These are phyloP conservation scores for Pheosia tremula DNA, from an alignment of 2,888 invertebrate genomes.

Conservation along the genomic window DNA sequence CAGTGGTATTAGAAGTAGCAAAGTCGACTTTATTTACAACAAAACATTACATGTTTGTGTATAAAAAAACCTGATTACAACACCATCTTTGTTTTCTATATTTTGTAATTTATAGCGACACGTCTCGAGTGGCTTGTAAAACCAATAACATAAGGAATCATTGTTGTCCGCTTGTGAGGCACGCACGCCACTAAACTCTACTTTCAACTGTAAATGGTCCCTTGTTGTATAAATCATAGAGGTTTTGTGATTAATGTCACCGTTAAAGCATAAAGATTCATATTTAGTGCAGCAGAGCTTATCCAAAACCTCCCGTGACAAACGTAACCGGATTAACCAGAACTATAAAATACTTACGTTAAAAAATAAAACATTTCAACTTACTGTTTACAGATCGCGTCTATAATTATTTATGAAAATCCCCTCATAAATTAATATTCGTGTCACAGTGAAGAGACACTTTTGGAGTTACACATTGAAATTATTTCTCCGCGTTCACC, in stretches of 20 bases:
- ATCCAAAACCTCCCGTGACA: constrained; percentile 61
- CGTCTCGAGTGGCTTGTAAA: constrained; percentile 49
- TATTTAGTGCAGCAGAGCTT: constrained; percentile 73
- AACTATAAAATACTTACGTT: constrained; percentile 59
- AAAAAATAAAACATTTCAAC: constrained; percentile 70
- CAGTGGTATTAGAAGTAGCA: no score
- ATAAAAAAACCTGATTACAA: constrained; percentile 1
- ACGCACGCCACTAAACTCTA: constrained; percentile 45
- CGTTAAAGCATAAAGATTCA: constrained; percentile 75
- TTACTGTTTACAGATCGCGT: constrained; percentile 74
- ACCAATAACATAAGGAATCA: constrained; percentile 60
- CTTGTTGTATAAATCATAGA: constrained; percentile 72
- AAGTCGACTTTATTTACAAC: no score
- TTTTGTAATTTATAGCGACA: constrained; percentile 37
- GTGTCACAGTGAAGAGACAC: constrained; percentile 27
- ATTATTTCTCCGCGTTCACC: background rate
- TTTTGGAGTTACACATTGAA: constrained; percentile 39
- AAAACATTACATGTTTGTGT: no score
- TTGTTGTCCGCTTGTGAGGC: constrained; percentile 57
- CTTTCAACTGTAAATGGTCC: constrained; percentile 62
- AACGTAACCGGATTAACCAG: constrained; percentile 57
- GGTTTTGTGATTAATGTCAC: constrained; percentile 82
- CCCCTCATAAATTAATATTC: constrained; percentile 70
- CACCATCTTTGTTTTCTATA: constrained; percentile 6
- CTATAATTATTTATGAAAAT: constrained; percentile 76